Evolutionary conservation across 1,140 invertebrate species (phyloP).

Genomic region (Dysdera silvatica): DNA sequence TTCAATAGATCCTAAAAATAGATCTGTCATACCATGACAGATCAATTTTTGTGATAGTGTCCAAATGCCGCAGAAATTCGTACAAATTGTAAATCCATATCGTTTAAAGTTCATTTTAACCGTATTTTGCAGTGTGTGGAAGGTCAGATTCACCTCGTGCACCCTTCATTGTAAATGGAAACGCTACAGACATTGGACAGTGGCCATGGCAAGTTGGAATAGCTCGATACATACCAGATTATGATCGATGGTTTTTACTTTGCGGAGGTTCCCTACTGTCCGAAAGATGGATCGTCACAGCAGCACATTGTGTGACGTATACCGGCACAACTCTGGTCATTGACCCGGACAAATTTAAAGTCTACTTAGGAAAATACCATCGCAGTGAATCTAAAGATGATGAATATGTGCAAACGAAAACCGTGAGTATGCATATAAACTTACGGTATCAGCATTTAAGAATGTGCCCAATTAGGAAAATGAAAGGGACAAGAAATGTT

Average conservation of each 20-base stretch:
- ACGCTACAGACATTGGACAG: constrained; percentile 14
- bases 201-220: constrained; percentile 31
- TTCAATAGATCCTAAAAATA: no score
- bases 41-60: no score
- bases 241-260: neutral
- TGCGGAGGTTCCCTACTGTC: constrained; percentile 28
- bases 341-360: neutral
- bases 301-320: constrained; percentile 32
- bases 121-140: constrained; percentile 29
- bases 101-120: no score
- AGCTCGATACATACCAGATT: neutral
- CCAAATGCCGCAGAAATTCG: no score
- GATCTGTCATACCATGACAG: no score
- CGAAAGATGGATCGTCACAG: constrained; percentile 31
- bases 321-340: neutral
- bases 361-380: constrained; percentile 27
- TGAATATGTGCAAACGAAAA: constrained; percentile 20
- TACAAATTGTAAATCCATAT: no score
- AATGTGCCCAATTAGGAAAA: no score
- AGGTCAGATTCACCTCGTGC: constrained; percentile 13
- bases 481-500: no score
- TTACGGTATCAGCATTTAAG: no score
- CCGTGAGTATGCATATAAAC: constrained; percentile 5
- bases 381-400: constrained; percentile 18
- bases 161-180: constrained; percentile 27